A percentile compares a stretch with the other conserved stretches of the same genome.
Evolutionary conservation across 2,888 invertebrate species (phyloP).

Genomic region (Arctia plantaginis): DNA sequence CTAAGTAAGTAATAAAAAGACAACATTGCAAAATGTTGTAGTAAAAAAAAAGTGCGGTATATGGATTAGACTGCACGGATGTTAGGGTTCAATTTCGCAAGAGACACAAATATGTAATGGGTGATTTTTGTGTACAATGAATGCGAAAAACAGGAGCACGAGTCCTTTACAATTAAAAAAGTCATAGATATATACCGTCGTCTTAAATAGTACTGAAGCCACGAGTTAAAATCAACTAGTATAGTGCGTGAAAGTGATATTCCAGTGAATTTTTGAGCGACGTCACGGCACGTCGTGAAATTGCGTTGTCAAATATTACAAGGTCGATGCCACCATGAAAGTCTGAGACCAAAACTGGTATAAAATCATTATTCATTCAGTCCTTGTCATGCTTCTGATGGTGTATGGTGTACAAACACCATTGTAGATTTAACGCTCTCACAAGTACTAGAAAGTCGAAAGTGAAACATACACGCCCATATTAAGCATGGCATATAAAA

Average conservation of each 20-base stretch:
- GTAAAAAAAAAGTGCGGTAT: too few relatives aligned
- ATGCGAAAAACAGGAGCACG: too few relatives aligned
- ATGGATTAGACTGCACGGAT: too few relatives aligned
- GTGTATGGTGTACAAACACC: slow-evolving; percentile 20
- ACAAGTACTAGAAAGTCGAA: slow-evolving; percentile 66
- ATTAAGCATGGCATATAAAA: slow-evolving; percentile 57
- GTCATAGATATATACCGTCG: too few relatives aligned
- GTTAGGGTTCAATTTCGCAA: too few relatives aligned
- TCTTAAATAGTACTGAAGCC: not conserved
- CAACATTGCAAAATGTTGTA: too few relatives aligned
- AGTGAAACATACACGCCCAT: slow-evolving; percentile 59
- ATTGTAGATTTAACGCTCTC: slow-evolving; percentile 13
- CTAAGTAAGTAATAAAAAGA: too few relatives aligned
- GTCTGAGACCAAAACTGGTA: not conserved
- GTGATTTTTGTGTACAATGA: too few relatives aligned
- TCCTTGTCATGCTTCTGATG: slow-evolving; percentile 17
- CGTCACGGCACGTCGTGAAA: not conserved
- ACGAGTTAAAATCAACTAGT: not conserved
- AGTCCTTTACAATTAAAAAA: too few relatives aligned
- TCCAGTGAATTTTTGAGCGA: not conserved
- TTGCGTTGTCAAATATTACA: not conserved
- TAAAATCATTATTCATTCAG: slow-evolving; percentile 27
- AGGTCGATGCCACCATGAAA: not conserved
- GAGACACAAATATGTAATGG: too few relatives aligned
- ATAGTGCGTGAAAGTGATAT: not conserved